Conservation (phyloP, 2,797 vertebrate genomes). For the Leucoraja ocellata region DNA sequence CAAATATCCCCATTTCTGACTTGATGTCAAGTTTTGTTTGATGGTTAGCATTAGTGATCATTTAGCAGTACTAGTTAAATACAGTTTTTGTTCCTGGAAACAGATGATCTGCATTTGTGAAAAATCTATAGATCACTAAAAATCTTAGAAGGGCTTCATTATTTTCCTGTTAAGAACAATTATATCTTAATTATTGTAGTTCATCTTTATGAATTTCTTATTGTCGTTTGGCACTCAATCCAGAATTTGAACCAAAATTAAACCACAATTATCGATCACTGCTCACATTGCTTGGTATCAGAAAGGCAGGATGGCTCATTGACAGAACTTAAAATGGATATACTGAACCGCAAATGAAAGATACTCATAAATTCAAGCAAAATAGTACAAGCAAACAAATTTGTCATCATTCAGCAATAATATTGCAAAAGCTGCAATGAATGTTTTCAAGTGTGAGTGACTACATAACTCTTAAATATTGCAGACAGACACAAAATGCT, state of each 20-base stretch:
- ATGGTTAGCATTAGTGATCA: too few species aligned
- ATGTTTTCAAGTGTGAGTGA: not conserved
- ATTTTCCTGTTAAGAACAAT: not conserved
- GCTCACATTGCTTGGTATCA: not conserved
- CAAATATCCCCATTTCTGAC: too few species aligned
- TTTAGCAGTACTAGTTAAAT: too few species aligned
- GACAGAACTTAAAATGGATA: not conserved
- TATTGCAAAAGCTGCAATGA: not conserved
- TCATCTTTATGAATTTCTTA: not conserved
- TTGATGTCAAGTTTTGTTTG: too few species aligned
- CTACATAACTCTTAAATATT: not conserved
- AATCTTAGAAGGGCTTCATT: not conserved
- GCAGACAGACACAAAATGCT: too few species aligned
- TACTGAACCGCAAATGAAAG: not conserved
- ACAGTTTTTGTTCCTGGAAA: too few species aligned
- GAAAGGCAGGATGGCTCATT: not conserved
- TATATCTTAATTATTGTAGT: not conserved
- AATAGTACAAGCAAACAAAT: not conserved
- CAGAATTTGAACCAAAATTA: not conserved
- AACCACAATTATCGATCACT: not conserved
- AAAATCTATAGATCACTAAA: not conserved
- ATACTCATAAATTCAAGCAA: not conserved
- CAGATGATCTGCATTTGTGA: not conserved
- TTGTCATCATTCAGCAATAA: not conserved
- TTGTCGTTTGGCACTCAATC: not conserved